Percentiles rank a stretch among this genome's conserved stretches.
These are phyloP conservation scores for Zeuzera pyrina DNA, from an alignment of 2,888 invertebrate species.

Conservation along the genomic window DNA sequence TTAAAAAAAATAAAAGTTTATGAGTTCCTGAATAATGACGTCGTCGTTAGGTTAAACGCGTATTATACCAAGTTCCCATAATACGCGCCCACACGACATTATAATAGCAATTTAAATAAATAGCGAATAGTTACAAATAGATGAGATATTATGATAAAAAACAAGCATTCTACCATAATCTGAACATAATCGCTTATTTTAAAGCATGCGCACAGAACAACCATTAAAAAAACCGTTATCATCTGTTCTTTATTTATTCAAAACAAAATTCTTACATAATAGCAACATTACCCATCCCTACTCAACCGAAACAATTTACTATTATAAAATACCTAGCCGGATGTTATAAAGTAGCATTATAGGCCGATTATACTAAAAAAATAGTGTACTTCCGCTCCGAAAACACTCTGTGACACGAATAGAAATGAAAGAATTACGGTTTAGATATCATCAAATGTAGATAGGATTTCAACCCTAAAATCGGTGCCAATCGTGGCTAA, in stretches of 20 bases:
- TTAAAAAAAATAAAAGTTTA: too few relatives aligned
- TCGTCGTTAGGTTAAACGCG: too few relatives aligned
- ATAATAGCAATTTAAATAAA: too few relatives aligned
- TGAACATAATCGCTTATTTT: conserved; percentile 36
- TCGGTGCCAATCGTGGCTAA: conserved; percentile 18
- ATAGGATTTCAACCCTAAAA: conserved; percentile 19
- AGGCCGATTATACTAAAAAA: conserved; percentile 40
- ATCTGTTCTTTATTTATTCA: conserved; percentile 17
- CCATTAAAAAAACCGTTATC: conserved; percentile 22
- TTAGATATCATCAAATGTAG: conserved; percentile 16
- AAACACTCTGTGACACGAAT: conserved; percentile 54
- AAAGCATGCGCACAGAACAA: conserved; percentile 18
- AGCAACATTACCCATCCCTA: conserved; percentile 13
- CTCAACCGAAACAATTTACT: conserved; percentile 30
- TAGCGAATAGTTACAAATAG: too few relatives aligned
- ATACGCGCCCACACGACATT: too few relatives aligned
- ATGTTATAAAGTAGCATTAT: conserved; percentile 48
- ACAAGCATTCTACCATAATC: too few relatives aligned
- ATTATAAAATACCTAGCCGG: conserved; percentile 32
- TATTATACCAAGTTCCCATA: too few relatives aligned
- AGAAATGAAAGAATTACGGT: conserved; percentile 49
- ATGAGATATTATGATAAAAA: too few relatives aligned
- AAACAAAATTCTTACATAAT: conserved; percentile 17
- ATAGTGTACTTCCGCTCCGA: conserved; percentile 41
- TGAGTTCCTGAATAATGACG: too few relatives aligned